Percentiles rank a stretch among this genome's conserved stretches.
Conservation (phyloP, 1,140 invertebrate species). For the Meloidogyne floridensis region DNA sequence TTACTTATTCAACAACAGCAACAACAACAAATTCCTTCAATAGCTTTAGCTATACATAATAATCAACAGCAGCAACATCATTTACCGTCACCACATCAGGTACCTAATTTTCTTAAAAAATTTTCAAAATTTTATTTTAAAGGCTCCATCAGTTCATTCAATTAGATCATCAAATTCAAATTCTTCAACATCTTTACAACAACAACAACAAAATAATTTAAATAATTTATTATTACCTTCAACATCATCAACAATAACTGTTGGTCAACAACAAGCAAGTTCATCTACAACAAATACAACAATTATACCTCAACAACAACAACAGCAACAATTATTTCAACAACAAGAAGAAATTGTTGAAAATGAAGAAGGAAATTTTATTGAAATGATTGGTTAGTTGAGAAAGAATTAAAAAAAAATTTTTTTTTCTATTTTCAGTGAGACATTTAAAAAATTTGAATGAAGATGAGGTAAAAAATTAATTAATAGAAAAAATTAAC, state of each 20-base stretch:
- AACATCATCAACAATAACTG: slow-evolving; percentile 15
- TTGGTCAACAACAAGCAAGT: too few relatives aligned
- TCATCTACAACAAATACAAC: slow-evolving; percentile 26
- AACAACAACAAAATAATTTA: neutral
- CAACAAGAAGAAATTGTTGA: neutral
- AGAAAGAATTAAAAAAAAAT: neutral
- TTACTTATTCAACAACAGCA: slow-evolving; percentile 8
- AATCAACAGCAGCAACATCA: slow-evolving; percentile 37
- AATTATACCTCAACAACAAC: slow-evolving; percentile 37
- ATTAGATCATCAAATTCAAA: neutral
- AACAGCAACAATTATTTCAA: slow-evolving; percentile 14
- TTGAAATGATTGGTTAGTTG: neutral
- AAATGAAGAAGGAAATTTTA: neutral
- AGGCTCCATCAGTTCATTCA: neutral
- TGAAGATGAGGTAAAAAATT: slow-evolving; percentile 47
- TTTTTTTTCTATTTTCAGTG: slow-evolving; percentile 20
- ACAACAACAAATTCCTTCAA: slow-evolving; percentile 21
- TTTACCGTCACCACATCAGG: slow-evolving; percentile 18
- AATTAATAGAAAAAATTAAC: neutral
- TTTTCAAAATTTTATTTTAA: neutral
- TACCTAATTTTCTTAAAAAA: neutral
- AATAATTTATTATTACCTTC: neutral
- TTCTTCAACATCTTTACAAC: neutral
- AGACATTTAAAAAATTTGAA: slow-evolving; percentile 44
- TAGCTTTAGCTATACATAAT: slow-evolving; percentile 6